Base-by-base conservation (phyloP, 2,888 invertebrate species). In the Leucophenga maculata region DNA sequence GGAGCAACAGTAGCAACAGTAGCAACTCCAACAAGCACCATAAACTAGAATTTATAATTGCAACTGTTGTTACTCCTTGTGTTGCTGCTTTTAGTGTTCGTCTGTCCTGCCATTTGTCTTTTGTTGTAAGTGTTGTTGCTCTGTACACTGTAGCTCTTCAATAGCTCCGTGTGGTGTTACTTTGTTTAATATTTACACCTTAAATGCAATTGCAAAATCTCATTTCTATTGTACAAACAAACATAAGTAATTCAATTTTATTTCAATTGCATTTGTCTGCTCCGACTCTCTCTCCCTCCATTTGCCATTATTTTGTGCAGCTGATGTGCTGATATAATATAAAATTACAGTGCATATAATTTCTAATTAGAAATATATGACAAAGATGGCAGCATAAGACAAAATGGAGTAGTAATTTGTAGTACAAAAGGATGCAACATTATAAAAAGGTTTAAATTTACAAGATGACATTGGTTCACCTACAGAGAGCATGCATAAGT, bases 151-250 rank as follows among this genome's bases (percentile, higher is more conserved):
- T 50, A 50, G 16, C 50, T 18, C 6, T 4, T 4, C n/a, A 13
- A 8, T 8, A 13, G 6, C n/a, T 18, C 13, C 13, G 16, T 50
- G 50, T 46, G 62, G 44, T 16, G 39, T 60, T 22, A 64, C 62
- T 64, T 22, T 64, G 62, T 64, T 64, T 26, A 48, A 48, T 64
- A 64, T 64, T 64, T 64, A 64, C 62, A 64, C 62, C 62, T 64
- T 48, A 20, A 26, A 18, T 64, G 46, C 62, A 64, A 48, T 64
- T 64, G 46, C 46, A 20, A 62, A 46, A 26, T 22, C 62, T 46
- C 62, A 62, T 62, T 62, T 46, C 62, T 14, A 44, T 32, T 59
- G 14, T 59, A 50, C 50, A 60, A 22, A 60, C 50, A n/a, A 14
- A 59, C 59, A 59, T 32, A 46, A 64, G 22, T 48, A 64, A 64